Base-by-base conservation (phyloP, 2,113 vertebrate species). In the Pyrgilauda ruficollis region DNA sequence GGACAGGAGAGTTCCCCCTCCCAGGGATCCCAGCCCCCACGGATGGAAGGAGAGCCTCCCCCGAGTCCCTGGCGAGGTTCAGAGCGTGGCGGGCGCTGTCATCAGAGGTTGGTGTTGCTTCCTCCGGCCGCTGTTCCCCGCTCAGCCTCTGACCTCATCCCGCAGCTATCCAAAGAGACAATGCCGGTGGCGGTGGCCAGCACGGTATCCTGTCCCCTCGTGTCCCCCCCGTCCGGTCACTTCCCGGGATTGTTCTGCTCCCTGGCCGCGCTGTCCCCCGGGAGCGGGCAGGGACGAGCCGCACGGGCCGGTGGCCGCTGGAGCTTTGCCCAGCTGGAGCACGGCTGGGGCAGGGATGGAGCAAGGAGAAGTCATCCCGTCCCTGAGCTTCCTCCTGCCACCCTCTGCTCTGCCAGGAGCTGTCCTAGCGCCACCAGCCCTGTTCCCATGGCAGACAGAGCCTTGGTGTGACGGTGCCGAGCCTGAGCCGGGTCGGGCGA, bases 181-280 rank as follows among this genome's bases (percentile, higher is more conserved):
- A 94, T 94, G 89, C 53, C 0, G 13, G 46, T 1, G 37, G 66
- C 3, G 13, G 44, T 9, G 7, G 89, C 94, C 94, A 92, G 91
- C 52, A 0, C 35, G 0, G 82, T 90, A 97, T 97, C 96, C 97
- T 94, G 95, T 96, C 96, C 85, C 83, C 87, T 64, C 4, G 2
- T 7, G 70, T 64, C 44, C 49, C 67, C 67, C 17, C 14, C 13
- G 27, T 33, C 11, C 5, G 55, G 43, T 27, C 88, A 53, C 80
- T 97, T 96, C 97, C 96, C 22, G 4, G 69, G 87, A 97, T 97
- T 97, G 97, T 97, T 96, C 63, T 72, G 55, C 73, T 84, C n/a
- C 14, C n/a, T 35, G 69, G 53, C 47, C 4, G 74, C 5, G 4
- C 4, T 17, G 37, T 62, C 70, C 62, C 70, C n/a, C 2, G 30